Conservation (phyloP, 2,797 vertebrate species). For the Fistularia tabacaria region DNA sequence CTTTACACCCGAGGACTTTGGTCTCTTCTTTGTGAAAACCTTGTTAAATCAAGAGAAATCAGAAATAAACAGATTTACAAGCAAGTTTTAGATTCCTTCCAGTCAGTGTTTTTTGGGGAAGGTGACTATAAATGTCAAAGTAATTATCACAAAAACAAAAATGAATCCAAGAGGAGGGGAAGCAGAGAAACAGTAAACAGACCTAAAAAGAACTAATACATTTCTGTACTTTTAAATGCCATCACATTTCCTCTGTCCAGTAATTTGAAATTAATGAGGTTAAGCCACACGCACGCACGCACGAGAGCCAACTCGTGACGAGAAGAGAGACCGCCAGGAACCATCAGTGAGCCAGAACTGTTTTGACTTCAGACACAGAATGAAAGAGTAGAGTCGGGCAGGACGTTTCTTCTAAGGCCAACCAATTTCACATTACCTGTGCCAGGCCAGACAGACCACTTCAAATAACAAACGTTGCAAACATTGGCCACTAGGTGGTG, state of each 20-base stretch:
- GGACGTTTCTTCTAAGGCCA: conserved; percentile 28
- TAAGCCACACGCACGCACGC: conserved; percentile 2
- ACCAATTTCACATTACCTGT: conserved; percentile 18
- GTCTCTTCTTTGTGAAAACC: conserved; percentile 12
- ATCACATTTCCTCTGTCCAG: conserved; percentile 43
- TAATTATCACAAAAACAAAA: conserved; percentile 1
- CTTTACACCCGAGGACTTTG: conserved; percentile 11
- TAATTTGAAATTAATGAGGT: conserved; percentile 19
- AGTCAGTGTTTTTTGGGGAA: neutral
- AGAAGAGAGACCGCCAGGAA: conserved; percentile 2
- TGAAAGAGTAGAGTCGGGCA: conserved; percentile 17
- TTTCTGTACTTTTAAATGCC: conserved; percentile 10
- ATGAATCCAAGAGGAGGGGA: neutral
- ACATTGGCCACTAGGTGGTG: conserved; percentile 48
- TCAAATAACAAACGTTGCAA: neutral
- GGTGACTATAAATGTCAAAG: conserved; percentile 3
- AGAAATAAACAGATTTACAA: conserved; percentile 10
- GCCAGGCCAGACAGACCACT: conserved; percentile 18
- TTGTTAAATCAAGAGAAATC: conserved; percentile 3
- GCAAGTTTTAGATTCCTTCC: conserved; percentile 1
- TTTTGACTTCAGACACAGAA: conserved; percentile 1
- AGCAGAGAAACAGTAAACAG: neutral
- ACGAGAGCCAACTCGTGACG: conserved; percentile 10
- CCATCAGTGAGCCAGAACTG: conserved; percentile 16
- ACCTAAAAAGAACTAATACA: neutral